phyloP scores from a whole-genome alignment of 2,113 vertebrate species.

The Lagopus leucura region DNA sequence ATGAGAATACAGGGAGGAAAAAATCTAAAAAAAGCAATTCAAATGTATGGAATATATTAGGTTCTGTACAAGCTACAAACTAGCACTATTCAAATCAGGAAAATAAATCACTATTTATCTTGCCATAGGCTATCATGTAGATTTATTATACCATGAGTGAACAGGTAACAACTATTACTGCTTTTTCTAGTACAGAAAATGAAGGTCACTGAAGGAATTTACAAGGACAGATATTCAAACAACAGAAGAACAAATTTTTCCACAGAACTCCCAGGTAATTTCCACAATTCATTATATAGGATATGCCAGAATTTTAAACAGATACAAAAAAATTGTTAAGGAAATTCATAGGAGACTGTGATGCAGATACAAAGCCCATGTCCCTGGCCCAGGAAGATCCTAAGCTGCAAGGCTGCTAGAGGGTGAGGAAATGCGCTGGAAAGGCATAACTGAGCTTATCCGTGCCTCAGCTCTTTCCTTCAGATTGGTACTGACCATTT shows the following conservation, averaged over 20 bases:
- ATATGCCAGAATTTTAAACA: not conserved
- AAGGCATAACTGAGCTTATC: not conserved
- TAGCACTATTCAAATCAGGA: not conserved
- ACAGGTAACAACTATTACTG: not conserved
- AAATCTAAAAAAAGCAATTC: not conserved
- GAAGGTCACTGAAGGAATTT: not conserved
- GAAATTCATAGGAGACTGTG: not conserved
- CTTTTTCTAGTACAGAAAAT: not conserved
- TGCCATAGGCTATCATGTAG: not conserved
- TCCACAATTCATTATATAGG: not conserved
- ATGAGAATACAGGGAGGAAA: not conserved
- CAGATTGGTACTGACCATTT: not conserved
- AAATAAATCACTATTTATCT: not conserved
- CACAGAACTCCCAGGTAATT: not conserved
- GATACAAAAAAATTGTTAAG: not conserved
- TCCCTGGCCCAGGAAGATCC: not conserved
- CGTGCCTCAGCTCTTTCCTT: not conserved
- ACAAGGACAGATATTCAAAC: not conserved
- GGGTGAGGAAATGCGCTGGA: not conserved
- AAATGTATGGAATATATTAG: not conserved
- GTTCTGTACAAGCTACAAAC: not conserved
- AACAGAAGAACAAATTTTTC: not conserved
- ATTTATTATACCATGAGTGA: not conserved
- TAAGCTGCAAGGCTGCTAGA: not conserved
- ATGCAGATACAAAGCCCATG: accelerated